Evolutionary conservation across 2,888 invertebrate genomes (phyloP).

Genomic region (Subacronicta megacephala): DNA sequence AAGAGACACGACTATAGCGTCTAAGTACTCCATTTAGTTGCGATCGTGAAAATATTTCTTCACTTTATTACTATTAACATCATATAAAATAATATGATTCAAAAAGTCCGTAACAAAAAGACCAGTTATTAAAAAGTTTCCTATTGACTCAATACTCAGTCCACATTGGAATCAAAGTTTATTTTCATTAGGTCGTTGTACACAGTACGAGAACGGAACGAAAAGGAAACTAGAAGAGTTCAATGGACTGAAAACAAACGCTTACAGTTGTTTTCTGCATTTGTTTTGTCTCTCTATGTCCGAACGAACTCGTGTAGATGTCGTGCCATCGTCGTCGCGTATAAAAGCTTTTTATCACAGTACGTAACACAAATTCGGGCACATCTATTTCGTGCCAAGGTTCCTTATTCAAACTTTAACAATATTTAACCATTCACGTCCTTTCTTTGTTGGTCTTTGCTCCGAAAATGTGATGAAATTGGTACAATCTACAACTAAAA

Average conservation of each 20-base stretch:
- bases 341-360: slow-evolving; percentile 18
- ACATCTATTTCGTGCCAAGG: slow-evolving; percentile 39
- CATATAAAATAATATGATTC: too few species aligned
- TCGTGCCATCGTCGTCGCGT: slow-evolving; percentile 1
- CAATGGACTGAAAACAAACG: slow-evolving; percentile 25
- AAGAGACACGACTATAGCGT: too few species aligned
- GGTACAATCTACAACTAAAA: slow-evolving; percentile 47
- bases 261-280: slow-evolving; percentile 32
- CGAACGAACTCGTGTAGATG: slow-evolving; percentile 11
- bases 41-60: too few species aligned
- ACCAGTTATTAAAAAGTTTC: background rate
- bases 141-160: background rate
- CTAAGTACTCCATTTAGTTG: too few species aligned
- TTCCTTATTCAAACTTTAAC: slow-evolving; percentile 69
- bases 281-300: slow-evolving; percentile 22
- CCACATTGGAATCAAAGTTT: slow-evolving; percentile 12
- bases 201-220: background rate
- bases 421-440: slow-evolving; percentile 76
- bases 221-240: slow-evolving; percentile 21
- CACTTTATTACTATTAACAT: too few species aligned
- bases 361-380: slow-evolving; percentile 41
- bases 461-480: slow-evolving; percentile 55
- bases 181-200: slow-evolving; percentile 8
- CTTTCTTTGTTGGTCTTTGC: slow-evolving; percentile 66
- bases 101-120: background rate